Evolutionary conservation across 2,797 vertebrate species (phyloP).

Genomic region (Artibeus jamaicensis): DNA sequence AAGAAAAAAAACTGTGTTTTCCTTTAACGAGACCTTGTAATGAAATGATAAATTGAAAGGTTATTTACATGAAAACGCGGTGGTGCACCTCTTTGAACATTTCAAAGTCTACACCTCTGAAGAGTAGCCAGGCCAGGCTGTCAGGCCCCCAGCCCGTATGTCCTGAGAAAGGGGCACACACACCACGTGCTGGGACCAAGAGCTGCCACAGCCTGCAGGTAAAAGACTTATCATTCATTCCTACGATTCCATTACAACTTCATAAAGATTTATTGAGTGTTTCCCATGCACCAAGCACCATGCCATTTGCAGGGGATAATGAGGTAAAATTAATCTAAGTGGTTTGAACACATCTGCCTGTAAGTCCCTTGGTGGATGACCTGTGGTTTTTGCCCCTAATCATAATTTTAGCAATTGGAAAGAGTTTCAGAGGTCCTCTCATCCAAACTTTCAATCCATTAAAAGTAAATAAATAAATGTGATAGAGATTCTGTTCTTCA

Average conservation of each 20-base stretch:
- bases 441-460: constrained; percentile 20
- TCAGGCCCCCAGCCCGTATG: background rate
- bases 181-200: background rate
- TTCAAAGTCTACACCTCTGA: constrained; percentile 23
- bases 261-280: constrained; percentile 13
- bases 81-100: background rate
- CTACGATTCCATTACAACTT: background rate
- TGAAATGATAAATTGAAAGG: constrained; percentile 47
- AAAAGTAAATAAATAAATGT: constrained; percentile 30
- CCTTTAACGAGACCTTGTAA: constrained; percentile 31
- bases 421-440: background rate
- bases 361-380: background rate
- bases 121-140: background rate
- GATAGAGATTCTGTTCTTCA: constrained; percentile 2
- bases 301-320: background rate
- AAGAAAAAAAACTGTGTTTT: background rate
- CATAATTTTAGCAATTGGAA: constrained; percentile 10
- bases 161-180: background rate
- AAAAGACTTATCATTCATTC: background rate
- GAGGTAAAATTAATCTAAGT: background rate
- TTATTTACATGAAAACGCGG: background rate
- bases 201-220: background rate
- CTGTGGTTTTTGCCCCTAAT: background rate
- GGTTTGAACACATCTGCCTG: background rate
- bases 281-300: background rate